These are phyloP conservation scores for Scomberomorus guttatus DNA, from an alignment of 2,797 vertebrate species.

Conservation along the genomic window DNA sequence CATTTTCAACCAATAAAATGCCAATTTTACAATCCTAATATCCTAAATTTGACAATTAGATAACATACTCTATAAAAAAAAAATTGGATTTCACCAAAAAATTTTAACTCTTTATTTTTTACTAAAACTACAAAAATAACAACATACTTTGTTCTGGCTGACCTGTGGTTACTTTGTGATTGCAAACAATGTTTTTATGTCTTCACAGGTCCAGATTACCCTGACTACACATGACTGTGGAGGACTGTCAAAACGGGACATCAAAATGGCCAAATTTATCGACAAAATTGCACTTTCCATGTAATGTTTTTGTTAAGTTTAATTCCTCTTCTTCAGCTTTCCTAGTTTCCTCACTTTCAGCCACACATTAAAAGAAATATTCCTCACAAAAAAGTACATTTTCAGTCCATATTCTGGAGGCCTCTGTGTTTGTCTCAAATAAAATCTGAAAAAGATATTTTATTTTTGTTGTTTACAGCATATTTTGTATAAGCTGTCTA, in stretches of 20 bases:
- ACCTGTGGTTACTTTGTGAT: constrained; percentile 1
- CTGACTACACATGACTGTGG: constrained; percentile 93
- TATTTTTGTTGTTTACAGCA: constrained; percentile 1
- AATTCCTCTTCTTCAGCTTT: not conserved
- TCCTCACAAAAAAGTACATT: not conserved
- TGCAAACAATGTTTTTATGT: constrained; percentile 2
- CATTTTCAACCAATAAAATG: no score
- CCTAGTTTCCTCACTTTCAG: not conserved
- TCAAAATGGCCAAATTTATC: constrained; percentile 95
- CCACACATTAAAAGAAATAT: not conserved
- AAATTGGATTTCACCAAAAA: not conserved
- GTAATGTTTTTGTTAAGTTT: constrained; percentile 45
- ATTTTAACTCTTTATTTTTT: not conserved
- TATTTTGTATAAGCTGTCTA: constrained; percentile 26
- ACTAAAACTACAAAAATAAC: not conserved
- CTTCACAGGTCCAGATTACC: constrained; percentile 93
- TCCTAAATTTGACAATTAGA: no score
- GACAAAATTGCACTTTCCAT: constrained; percentile 87
- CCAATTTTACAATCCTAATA: no score
- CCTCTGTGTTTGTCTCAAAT: not conserved
- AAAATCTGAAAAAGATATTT: constrained; percentile 4
- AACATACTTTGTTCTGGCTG: not conserved
- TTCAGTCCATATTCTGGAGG: no score
- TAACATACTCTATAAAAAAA: no score
- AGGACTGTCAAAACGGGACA: constrained; percentile 91